Evolutionary conservation across 2,113 vertebrate species (phyloP), one percentile per base, ranked within the genome.

Genomic region (Nothocercus julius): DNA sequence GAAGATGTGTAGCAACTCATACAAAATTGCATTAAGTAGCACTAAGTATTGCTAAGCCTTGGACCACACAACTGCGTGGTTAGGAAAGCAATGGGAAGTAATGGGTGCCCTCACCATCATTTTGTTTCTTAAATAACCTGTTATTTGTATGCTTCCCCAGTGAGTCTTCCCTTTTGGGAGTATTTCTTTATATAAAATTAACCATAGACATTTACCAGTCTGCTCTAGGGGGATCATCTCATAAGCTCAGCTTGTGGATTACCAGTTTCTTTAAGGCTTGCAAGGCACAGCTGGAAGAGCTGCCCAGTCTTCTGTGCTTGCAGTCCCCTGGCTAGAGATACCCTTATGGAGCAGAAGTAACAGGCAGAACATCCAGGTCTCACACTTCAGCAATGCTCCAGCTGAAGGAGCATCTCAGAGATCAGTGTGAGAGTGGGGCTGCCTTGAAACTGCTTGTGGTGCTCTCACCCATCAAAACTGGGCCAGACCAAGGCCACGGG

Each of bases 351-450:
- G n/a, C 56, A 66, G 47, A 45, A 16, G 70, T 24, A 80, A 76
- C 21, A 63, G 18, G 36, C 6, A 82, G 47, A 91, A 38, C 16
- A 73, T 42, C 7, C 32, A 24, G 22, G 85, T 77, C 85, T 81
- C 36, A 59, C 1, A 1, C 16, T 86, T 73, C 5, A 42, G 40
- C 73, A 73, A 62, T n/a, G 6, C 47, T 86, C 20, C 38, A 89
- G 34, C 7, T 83, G 22, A 62, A 66, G 30, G 22, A 30, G 28
- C 9, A 81, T 3, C 9, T 69, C 14, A 27, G 11, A 13, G 9
- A 73, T 1, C 0, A 0, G 58, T 15, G 3, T 25, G 47, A 53
- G n/a, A 70, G 38, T 36, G 9, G 27, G 19, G 9, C 19, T 84
- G 27, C 49, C 59, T 66, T 47, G 18, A 81, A 88, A 86, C 13